Evolutionary conservation across 1,140 invertebrate species (phyloP).

Genomic region (Bombus vancouverensis): DNA sequence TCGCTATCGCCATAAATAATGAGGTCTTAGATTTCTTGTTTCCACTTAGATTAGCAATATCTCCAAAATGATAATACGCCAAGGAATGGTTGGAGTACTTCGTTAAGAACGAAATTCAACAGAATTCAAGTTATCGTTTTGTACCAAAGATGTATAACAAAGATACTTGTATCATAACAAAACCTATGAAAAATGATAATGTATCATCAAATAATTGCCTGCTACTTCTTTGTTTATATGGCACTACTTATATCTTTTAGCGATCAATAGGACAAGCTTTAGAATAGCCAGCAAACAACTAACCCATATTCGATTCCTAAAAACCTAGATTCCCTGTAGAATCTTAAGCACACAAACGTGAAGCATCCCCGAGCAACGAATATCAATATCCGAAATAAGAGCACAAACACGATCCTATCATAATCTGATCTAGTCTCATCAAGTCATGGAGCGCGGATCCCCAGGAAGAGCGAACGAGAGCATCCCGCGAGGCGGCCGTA

Average conservation of each 20-base stretch:
- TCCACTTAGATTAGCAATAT: background rate
- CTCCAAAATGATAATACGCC: background rate
- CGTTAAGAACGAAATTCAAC: background rate
- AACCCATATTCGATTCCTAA: background rate
- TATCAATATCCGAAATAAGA: background rate
- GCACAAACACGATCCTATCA: background rate
- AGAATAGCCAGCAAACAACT: background rate
- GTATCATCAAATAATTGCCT: no score
- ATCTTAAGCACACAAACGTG: background rate
- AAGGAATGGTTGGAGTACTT: background rate
- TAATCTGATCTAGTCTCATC: conserved; percentile 3
- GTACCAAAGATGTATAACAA: no score
- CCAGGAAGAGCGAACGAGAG: background rate
- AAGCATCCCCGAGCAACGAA: background rate
- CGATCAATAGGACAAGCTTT: background rate
- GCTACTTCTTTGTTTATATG: no score
- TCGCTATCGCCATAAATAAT: background rate
- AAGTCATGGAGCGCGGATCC: background rate
- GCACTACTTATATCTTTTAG: background rate
- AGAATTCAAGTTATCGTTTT: no score
- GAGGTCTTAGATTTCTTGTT: background rate
- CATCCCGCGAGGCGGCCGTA: background rate
- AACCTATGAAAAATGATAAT: no score
- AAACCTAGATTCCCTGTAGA: background rate
- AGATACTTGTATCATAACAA: no score